A percentile compares a stretch with the other conserved stretches of the same genome.
Conservation (phyloP, 2,797 vertebrate species). For the Lutjanus campechanus region DNA sequence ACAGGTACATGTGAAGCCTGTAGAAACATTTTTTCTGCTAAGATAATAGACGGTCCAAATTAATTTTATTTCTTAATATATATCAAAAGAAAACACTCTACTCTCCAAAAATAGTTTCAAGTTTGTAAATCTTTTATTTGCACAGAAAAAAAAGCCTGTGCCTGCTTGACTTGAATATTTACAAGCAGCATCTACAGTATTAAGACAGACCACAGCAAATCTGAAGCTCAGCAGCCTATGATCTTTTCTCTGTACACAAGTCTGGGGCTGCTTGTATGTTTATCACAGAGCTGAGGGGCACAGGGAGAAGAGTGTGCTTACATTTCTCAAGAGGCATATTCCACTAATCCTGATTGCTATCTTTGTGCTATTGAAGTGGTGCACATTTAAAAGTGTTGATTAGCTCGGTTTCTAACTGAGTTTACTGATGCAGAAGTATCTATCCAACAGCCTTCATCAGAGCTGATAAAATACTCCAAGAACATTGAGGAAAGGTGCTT, state of each 20-base stretch:
- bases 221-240: constrained; percentile 43
- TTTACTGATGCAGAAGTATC: constrained; percentile 27
- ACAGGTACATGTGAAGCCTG: background rate
- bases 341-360: constrained; percentile 63
- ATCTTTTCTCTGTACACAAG: constrained; percentile 61
- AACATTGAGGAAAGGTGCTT: constrained; percentile 9
- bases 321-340: constrained; percentile 61
- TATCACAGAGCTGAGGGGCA: constrained; percentile 48
- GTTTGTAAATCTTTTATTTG: constrained; percentile 36
- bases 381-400: constrained; percentile 50
- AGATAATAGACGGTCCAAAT: background rate
- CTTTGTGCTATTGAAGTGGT: constrained; percentile 42
- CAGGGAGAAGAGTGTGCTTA: constrained; percentile 45
- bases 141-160: constrained; percentile 4
- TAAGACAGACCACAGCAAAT: constrained; percentile 38
- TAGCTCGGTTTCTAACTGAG: constrained; percentile 9
- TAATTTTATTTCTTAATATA: background rate
- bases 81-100: background rate
- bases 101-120: constrained; percentile 18
- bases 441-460: constrained; percentile 16
- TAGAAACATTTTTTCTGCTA: background rate
- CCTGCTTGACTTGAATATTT: constrained; percentile 54
- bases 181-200: constrained; percentile 32
- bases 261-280: constrained; percentile 49
- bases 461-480: background rate